These are phyloP conservation scores for Neoniphon sammara DNA, from an alignment of 2,797 vertebrate species.

Conservation along the genomic window DNA sequence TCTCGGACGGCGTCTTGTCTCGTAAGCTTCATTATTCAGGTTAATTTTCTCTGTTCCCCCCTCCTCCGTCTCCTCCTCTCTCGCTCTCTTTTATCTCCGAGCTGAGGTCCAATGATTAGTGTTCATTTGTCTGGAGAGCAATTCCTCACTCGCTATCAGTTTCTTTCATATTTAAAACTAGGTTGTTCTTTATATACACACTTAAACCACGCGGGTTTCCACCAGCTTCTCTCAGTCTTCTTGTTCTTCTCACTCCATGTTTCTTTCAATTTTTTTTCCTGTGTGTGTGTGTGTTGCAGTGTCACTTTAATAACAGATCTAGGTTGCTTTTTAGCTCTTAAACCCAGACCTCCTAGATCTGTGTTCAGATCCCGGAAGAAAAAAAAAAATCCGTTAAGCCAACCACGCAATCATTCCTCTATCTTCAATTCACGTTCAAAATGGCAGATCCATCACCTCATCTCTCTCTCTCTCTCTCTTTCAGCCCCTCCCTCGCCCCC, in stretches of 20 bases:
- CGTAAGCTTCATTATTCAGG: conserved; percentile 43
- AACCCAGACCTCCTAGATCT: background rate
- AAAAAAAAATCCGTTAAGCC: background rate
- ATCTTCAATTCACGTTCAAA: no score
- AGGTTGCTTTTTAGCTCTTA: conserved; percentile 10
- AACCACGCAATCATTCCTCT: no score
- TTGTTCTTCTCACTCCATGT: conserved; percentile 1
- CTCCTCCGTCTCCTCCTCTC: background rate
- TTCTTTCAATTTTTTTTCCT: conserved; percentile 6
- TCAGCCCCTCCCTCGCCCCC: no score
- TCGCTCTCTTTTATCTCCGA: conserved; percentile 25
- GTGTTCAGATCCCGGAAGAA: no score
- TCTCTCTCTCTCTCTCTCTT: no score
- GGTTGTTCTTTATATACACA: conserved; percentile 10
- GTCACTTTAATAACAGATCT: conserved; percentile 14
- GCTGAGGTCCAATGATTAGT: conserved; percentile 17
- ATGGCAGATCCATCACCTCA: no score
- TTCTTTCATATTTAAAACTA: conserved; percentile 47
- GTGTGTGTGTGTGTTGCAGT: background rate
- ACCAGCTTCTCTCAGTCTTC: background rate
- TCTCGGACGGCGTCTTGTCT: conserved; percentile 39
- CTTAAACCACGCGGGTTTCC: background rate
- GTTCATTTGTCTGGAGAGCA: conserved; percentile 43
- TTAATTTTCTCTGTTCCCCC: conserved; percentile 27
- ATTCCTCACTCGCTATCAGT: conserved; percentile 7